phyloP scores from a whole-genome alignment of 2,888 invertebrate genomes.

The Sarcophaga variegata region DNA sequence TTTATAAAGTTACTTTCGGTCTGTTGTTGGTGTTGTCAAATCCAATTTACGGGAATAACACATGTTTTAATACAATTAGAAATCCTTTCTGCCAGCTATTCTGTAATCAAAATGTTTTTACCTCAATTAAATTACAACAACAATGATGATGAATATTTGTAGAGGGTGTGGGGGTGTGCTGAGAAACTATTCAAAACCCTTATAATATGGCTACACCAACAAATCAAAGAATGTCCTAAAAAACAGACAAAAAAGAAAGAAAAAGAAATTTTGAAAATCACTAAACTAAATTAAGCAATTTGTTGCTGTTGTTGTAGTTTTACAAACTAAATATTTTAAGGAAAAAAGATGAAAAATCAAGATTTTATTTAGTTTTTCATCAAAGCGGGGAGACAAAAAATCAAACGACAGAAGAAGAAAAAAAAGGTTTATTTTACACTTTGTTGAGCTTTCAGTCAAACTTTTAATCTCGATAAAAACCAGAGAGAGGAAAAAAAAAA shows the following conservation, averaged over 20 bases:
- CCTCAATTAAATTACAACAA: constrained; percentile 67
- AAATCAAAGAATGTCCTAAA: no score
- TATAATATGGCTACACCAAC: constrained; percentile 7
- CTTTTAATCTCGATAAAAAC: constrained; percentile 56
- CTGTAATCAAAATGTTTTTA: constrained; percentile 63
- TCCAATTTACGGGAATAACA: neutral
- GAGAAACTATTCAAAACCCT: constrained; percentile 39
- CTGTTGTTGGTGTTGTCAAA: neutral
- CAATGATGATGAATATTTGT: constrained; percentile 33
- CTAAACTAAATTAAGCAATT: constrained; percentile 57
- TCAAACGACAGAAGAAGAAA: neutral
- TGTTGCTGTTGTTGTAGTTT: constrained; percentile 7
- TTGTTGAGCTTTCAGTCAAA: constrained; percentile 59
- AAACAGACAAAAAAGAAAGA: neutral
- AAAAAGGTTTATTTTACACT: constrained; percentile 61
- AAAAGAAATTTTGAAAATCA: constrained; percentile 37
- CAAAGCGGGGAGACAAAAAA: neutral
- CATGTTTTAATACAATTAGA: neutral
- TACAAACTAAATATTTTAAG: neutral
- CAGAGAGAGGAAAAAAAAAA: constrained; percentile 2
- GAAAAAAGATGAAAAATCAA: constrained; percentile 50
- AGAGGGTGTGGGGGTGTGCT: neutral
- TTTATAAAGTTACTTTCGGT: no score
- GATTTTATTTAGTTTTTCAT: constrained; percentile 62
- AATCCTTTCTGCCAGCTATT: constrained; percentile 55